Conservation (phyloP, 2,113 vertebrate genomes). For the Vanacampus margaritifer region DNA sequence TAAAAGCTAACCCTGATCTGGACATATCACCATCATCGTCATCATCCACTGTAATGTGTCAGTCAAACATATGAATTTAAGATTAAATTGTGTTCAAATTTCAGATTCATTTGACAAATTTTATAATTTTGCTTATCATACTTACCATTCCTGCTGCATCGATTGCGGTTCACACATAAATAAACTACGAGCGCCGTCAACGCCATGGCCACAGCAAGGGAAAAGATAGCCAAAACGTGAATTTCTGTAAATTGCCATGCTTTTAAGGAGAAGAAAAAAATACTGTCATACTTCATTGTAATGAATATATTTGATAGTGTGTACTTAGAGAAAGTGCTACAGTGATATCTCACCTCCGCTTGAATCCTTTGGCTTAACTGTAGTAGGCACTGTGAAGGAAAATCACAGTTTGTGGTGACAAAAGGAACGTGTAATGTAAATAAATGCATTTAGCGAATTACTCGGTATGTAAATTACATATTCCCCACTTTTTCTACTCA, state of each 20-base stretch:
- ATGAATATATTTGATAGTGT: neutral
- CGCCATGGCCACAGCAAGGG: conserved; percentile 52
- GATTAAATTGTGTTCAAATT: neutral
- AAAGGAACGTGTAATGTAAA: neutral
- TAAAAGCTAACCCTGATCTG: conserved; percentile 38
- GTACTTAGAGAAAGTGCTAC: neutral
- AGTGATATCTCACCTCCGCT: conserved; percentile 34
- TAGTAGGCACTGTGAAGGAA: conserved; percentile 30
- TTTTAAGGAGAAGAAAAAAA: neutral
- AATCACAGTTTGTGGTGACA: neutral
- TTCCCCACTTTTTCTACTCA: conserved; percentile 37
- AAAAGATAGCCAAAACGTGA: conserved; percentile 60
- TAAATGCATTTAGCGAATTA: neutral
- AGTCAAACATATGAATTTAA: neutral
- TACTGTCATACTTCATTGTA: neutral
- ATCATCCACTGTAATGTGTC: conserved; percentile 29
- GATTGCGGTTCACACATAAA: conserved; percentile 53
- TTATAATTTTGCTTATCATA: conserved; percentile 33
- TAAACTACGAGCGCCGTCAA: conserved; percentile 51
- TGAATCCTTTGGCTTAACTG: conserved; percentile 16
- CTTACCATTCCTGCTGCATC: conserved; percentile 50
- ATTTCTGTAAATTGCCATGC: conserved; percentile 44
- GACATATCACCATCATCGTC: conserved; percentile 2
- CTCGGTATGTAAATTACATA: neutral
- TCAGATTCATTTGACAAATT: neutral